Base-by-base conservation (phyloP, 2,113 vertebrate species). In the Telmatochromis brichardi region DNA sequence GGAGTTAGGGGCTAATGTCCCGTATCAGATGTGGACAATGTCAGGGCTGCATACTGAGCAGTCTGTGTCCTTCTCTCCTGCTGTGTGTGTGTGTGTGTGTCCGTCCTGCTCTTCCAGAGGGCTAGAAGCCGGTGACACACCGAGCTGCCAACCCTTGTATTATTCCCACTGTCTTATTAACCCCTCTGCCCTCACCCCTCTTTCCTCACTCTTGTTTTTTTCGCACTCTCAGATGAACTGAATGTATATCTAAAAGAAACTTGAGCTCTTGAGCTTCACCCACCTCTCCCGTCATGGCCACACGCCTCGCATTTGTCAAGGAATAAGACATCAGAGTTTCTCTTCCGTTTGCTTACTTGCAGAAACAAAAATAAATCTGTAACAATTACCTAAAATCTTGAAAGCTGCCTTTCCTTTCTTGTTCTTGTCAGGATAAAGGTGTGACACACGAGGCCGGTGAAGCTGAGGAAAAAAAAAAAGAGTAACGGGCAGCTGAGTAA, bases 11-110 rank as follows among this genome's bases (percentile, higher is more conserved):
- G 98, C 98, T 99, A 99, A 99, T 99, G 98, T 99, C 98, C 98
- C 98, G 97, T 99, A 99, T 99, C 99, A 99, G 98, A 98, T 99
- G 97, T 97, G 98, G 97, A 98, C 99, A 99, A 99, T 99, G 99
- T 99, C 99, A 99, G 97, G 97, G 97, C 98, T 99, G 99, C 98
- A 99, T 99, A 99, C 98, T 99, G 98, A 99, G 98, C 97, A 99
- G 98, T 96, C 96, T 94, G 96, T 98, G 98, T 98, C 98, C 98
- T 99, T 99, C 98, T 97, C 97, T 97, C 97, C 97, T 97, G 91
- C 97, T 93, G 96, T 97, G 97, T 93, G 97, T 98, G 97, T 97
- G 21, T 55, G 26, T 31, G 55, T 57, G 54, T 86, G 88, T 81
- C 71, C 15, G 37, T 91, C 97, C 97, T 86, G 83, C 55, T 87